Base-by-base conservation (phyloP, 2,888 invertebrate genomes). In the Fragum whitleyi region DNA sequence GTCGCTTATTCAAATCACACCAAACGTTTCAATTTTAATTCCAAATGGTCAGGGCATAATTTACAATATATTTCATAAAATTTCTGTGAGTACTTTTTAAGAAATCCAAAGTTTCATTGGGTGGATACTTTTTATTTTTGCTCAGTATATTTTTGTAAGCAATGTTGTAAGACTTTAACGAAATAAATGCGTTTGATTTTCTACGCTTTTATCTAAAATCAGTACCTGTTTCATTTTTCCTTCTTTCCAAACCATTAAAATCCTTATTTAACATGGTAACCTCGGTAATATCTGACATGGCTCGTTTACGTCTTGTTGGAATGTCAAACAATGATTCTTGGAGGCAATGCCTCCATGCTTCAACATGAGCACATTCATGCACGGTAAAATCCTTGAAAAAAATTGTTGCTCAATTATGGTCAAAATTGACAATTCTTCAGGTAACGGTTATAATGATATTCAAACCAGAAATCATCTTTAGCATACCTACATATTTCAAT, bases 151-250 rank as follows among this genome's bases (percentile, higher is more conserved):
- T n/a, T n/a, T 53, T 55, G 62, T 82, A 86, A 23, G 75, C 78
- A 21, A 72, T 69, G 73, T 85, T 83, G 57, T 85, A 77, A 53
- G 3, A 53, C 59, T 84, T 74, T 9, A 84, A 61, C 86, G 84
- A 86, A 14, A 23, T 19, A 14, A 86, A 53, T 19, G 79, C 84
- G 39, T 9, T 70, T 84, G 61, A 51, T 82, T 73, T 67, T 0
- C 61, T 19, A 57, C 23, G 9, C 83, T 36, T 3, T 77, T 74
- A 19, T 36, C 36, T 72, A 23, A 85, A 85, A 14, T 86, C 74
- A 74, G 83, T 86, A 26, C 32, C 42, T 1, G 85, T 73, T 57
- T 85, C 78, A 74, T 78, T 83, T 80, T 74, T 0, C 86, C 84
- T 55, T 77, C 57, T 74, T 72, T 84, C 55, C 81, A 29, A 1